phyloP scores from a whole-genome alignment of 2,888 invertebrate species.

The Oscheius myriophilus region DNA sequence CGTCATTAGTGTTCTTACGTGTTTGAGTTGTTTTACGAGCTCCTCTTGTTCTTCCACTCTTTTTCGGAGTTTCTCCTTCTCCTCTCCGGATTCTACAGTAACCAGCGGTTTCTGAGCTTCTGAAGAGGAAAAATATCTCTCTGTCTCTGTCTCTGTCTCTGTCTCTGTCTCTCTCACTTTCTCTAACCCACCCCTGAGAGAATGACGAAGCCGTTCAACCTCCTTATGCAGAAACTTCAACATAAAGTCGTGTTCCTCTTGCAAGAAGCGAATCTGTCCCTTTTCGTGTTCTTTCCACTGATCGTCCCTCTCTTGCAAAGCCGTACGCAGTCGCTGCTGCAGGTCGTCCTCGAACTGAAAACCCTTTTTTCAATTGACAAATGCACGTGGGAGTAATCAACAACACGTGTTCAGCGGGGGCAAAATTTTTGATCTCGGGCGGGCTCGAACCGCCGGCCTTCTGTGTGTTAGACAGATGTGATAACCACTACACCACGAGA shows the following conservation, averaged over 20 bases:
- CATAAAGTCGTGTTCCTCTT: conserved; percentile 56
- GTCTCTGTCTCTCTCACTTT: not conserved
- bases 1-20: conserved; percentile 19
- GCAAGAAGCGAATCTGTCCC: conserved; percentile 60
- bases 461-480: conserved; percentile 41
- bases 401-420: not conserved
- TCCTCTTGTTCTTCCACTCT: conserved; percentile 28
- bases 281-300: conserved; percentile 54
- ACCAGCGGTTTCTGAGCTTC: conserved; percentile 41
- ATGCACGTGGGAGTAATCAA: not conserved
- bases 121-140: conserved; percentile 2
- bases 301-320: conserved; percentile 49
- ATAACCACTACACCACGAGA: not conserved
- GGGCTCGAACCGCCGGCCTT: conserved; percentile 53
- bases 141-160: no score
- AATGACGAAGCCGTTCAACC: conserved; percentile 53
- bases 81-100: conserved; percentile 26
- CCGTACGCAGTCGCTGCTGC: conserved; percentile 37
- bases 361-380: not conserved
- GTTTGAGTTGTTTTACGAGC: conserved; percentile 43
- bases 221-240: conserved; percentile 58
- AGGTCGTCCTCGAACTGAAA: conserved; percentile 39
- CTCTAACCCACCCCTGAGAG: conserved; percentile 44
- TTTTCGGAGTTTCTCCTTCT: conserved; percentile 26
- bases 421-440: conserved; percentile 40